Evolutionary conservation across 2,888 invertebrate species (phyloP).

Genomic region (Osmoderma eremita): DNA sequence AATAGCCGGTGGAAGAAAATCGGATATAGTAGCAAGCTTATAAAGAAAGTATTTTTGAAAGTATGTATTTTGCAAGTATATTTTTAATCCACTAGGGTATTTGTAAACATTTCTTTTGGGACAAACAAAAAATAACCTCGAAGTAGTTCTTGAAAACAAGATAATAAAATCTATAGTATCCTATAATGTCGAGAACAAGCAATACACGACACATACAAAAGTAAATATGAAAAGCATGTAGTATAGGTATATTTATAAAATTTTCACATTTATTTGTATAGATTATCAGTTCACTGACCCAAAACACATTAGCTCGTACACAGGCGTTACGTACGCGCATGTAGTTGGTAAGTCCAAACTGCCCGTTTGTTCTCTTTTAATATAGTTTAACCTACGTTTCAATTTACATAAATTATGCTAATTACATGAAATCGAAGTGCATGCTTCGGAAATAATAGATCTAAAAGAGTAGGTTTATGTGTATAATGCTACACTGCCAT

Average conservation of each 20-base stretch:
- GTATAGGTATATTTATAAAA: conserved; percentile 19
- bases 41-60: no score
- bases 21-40: no score
- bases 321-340: not conserved
- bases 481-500: conserved; percentile 14
- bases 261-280: conserved; percentile 32
- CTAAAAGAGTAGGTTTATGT: conserved; percentile 26
- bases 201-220: conserved; percentile 3
- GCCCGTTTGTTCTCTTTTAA: conserved; percentile 29
- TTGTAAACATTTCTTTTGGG: no score
- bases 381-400: conserved; percentile 35
- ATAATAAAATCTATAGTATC: not conserved
- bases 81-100: no score
- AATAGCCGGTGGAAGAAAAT: no score
- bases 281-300: conserved; percentile 30
- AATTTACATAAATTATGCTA: conserved; percentile 41
- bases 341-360: conserved; percentile 4
- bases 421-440: conserved; percentile 35
- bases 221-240: not conserved
- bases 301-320: conserved; percentile 14
- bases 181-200: conserved; percentile 1
- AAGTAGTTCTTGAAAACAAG: not conserved
- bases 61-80: no score
- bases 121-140: no score
- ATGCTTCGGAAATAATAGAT: conserved; percentile 27